Percentiles rank a stretch among this genome's conserved stretches.
Evolutionary conservation across 2,113 vertebrate genomes (phyloP).

Genomic region (Ictalurus furcatus): DNA sequence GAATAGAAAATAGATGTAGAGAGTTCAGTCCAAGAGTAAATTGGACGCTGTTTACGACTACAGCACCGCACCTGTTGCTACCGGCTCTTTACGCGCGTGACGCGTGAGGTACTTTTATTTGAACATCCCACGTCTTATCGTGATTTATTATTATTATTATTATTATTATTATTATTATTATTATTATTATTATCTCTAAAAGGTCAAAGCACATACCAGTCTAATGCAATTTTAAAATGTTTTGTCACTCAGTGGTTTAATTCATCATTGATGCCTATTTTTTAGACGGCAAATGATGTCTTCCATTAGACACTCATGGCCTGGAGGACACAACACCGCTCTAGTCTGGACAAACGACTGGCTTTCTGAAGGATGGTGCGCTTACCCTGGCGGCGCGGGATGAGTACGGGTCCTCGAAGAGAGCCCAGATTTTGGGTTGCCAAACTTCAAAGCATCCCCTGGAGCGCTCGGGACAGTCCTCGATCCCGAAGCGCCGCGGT

Average conservation of each 20-base stretch:
- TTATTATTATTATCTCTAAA: not conserved
- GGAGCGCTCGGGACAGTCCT: conserved; percentile 77
- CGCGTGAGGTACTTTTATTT: not conserved
- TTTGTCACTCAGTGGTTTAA: not conserved
- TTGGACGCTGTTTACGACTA: not conserved
- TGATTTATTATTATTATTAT: not conserved
- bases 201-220: not conserved
- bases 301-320: not conserved
- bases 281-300: not conserved
- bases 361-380: not conserved
- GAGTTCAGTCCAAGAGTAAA: not conserved
- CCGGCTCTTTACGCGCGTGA: not conserved
- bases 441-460: conserved; percentile 81
- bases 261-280: not conserved
- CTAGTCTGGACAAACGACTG: not conserved
- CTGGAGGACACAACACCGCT: not conserved
- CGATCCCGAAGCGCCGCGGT: conserved; percentile 80
- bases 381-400: conserved; percentile 94
- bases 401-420: conserved; percentile 96
- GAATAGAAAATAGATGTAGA: not conserved
- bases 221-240: not conserved
- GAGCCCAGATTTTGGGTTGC: conserved; percentile 91
- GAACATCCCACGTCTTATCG: not conserved
- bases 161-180: not conserved
- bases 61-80: conserved; percentile 12